Percentiles rank a stretch among this genome's conserved stretches.
Conservation (phyloP, 2,113 vertebrate genomes). For the Lamprologus ornatipinnis region DNA sequence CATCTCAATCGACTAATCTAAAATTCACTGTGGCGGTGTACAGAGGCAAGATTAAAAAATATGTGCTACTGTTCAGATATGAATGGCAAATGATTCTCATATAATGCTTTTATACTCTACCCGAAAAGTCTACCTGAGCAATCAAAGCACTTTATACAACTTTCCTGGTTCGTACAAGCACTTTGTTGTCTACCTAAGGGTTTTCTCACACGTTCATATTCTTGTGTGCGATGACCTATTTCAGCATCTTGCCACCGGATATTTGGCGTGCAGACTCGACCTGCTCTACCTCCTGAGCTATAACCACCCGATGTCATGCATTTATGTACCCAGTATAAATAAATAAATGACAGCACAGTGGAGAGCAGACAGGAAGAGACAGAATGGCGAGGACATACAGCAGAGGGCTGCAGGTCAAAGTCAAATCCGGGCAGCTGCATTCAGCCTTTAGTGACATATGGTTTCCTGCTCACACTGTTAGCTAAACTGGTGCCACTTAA, state of each 20-base stretch:
- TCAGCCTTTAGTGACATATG: neutral
- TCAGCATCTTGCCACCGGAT: neutral
- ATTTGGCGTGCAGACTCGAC: neutral
- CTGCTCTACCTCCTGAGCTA: neutral
- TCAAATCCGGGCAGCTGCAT: neutral
- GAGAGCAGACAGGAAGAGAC: neutral
- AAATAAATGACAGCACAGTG: neutral
- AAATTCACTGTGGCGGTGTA: neutral
- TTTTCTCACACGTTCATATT: neutral
- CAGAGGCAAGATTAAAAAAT: neutral
- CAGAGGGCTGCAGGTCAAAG: neutral
- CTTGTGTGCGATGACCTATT: neutral
- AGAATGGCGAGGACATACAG: neutral
- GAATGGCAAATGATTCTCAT: neutral
- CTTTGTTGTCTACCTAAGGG: neutral
- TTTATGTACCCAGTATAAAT: neutral
- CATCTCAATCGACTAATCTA: neutral
- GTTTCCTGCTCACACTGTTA: neutral
- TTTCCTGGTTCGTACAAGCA: neutral
- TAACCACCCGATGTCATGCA: neutral
- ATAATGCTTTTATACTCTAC: neutral
- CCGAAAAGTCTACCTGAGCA: neutral
- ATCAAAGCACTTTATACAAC: neutral
- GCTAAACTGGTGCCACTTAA: neutral
- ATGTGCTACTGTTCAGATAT: neutral